A percentile compares a stretch with the other conserved stretches of the same genome.
phyloP scores from a whole-genome alignment of 1,140 invertebrate genomes.

The Danaus plexippus region DNA sequence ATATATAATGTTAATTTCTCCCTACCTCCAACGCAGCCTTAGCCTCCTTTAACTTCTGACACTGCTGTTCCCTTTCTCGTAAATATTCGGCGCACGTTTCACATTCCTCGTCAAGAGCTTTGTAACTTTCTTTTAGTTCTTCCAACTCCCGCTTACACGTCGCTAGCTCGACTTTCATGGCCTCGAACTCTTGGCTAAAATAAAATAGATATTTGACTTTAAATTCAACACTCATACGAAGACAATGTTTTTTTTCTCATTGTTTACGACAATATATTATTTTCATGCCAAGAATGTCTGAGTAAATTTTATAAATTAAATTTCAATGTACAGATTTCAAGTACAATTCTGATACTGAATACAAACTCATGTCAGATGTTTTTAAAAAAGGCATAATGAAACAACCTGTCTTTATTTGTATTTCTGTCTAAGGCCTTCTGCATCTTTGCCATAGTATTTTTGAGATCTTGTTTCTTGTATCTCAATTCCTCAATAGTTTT shows the following conservation, averaged over 20 bases:
- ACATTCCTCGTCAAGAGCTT: constrained; percentile 52
- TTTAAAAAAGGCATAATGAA: neutral
- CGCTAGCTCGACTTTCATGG: constrained; percentile 26
- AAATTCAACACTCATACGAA: no score
- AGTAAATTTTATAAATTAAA: no score
- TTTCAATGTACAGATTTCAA: no score
- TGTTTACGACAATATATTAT: no score
- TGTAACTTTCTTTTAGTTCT: constrained; percentile 31
- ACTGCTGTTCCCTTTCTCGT: constrained; percentile 43
- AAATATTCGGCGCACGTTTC: constrained; percentile 52
- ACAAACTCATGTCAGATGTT: no score
- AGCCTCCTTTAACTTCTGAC: constrained; percentile 34
- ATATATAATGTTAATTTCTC: neutral
- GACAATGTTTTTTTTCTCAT: no score
- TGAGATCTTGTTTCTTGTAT: constrained; percentile 50
- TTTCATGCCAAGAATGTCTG: no score
- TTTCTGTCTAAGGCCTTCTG: constrained; percentile 45
- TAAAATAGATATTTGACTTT: neutral
- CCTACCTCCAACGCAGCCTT: constrained; percentile 37
- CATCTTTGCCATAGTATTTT: constrained; percentile 43
- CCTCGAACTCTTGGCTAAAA: constrained; percentile 37
- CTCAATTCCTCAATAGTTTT: constrained; percentile 51
- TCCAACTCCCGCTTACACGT: constrained; percentile 34
- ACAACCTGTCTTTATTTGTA: constrained; percentile 24
- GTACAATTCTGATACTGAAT: no score